Evolutionary conservation across 2,888 invertebrate genomes (phyloP).

Genomic region (Philhelius pedissequus): DNA sequence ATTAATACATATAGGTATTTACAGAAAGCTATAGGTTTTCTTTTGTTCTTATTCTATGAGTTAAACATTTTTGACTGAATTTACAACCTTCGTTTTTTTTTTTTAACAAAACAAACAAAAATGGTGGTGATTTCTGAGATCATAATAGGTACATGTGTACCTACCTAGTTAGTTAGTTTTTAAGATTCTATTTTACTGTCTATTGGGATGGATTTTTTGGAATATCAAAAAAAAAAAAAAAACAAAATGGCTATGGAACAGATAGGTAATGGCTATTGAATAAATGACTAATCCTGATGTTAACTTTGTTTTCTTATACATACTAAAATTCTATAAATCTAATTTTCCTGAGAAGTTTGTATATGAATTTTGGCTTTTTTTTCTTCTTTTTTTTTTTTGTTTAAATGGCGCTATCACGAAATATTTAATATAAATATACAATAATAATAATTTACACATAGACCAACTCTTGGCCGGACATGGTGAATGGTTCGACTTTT

Average conservation of each 20-base stretch:
- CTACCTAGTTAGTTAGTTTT: constrained; percentile 14
- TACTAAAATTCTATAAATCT: constrained; percentile 35
- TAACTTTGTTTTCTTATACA: neutral
- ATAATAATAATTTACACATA: constrained; percentile 48
- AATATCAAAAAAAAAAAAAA: neutral
- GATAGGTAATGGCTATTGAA: constrained; percentile 42
- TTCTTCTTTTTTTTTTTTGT: neutral
- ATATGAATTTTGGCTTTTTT: constrained; percentile 37
- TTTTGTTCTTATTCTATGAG: constrained; percentile 41
- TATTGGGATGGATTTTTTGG: neutral
- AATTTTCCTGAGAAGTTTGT: constrained; percentile 40
- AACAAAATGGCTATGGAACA: constrained; percentile 41
- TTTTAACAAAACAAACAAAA: constrained; percentile 1
- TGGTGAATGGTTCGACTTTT: constrained; percentile 43
- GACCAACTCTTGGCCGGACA: constrained; percentile 41
- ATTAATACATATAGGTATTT: constrained; percentile 14
- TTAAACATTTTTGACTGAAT: constrained; percentile 8
- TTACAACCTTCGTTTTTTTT: constrained; percentile 53
- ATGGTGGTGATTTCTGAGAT: constrained; percentile 56
- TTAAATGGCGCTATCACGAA: constrained; percentile 43
- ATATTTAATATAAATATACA: constrained; percentile 14
- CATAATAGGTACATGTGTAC: too few relatives aligned
- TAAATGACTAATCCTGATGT: constrained; percentile 30
- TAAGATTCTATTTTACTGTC: constrained; percentile 32
- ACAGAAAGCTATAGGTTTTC: constrained; percentile 18